Conservation (phyloP, 2,888 invertebrate species). For the Cepaea hortensis region DNA sequence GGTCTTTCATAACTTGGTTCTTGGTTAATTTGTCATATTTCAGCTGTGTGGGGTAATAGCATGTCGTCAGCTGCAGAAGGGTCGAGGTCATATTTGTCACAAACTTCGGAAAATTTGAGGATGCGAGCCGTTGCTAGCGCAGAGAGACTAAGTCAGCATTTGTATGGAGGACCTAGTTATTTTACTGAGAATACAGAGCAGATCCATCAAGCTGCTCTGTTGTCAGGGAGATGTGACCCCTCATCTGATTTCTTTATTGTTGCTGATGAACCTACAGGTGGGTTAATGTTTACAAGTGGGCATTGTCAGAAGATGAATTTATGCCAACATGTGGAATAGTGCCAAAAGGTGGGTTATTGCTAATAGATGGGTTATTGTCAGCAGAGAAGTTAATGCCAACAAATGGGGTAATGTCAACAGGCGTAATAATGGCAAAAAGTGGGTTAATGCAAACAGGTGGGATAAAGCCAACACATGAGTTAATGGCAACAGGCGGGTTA, state of each 20-base stretch:
- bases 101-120: conserved; percentile 20
- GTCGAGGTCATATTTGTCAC: conserved; percentile 40
- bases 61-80: conserved; percentile 45
- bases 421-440: too few species aligned
- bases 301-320: too few species aligned
- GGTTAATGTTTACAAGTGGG: background rate
- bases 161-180: conserved; percentile 27
- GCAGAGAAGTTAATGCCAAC: too few species aligned
- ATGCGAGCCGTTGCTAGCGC: conserved; percentile 28
- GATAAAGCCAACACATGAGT: too few species aligned
- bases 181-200: conserved; percentile 27
- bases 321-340: too few species aligned
- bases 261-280: background rate
- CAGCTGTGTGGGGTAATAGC: conserved; percentile 48
- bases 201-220: background rate
- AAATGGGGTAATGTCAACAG: too few species aligned
- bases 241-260: background rate
- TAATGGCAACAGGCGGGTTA: too few species aligned
- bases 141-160: conserved; percentile 47
- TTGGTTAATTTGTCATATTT: background rate
- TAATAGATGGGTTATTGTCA: background rate
- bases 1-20: background rate
- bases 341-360: background rate
- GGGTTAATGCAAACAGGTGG: too few species aligned
- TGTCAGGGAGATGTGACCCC: background rate